These are phyloP conservation scores for Rhopalosiphum maidis DNA, from an alignment of 1,140 invertebrate species.

Conservation along the genomic window DNA sequence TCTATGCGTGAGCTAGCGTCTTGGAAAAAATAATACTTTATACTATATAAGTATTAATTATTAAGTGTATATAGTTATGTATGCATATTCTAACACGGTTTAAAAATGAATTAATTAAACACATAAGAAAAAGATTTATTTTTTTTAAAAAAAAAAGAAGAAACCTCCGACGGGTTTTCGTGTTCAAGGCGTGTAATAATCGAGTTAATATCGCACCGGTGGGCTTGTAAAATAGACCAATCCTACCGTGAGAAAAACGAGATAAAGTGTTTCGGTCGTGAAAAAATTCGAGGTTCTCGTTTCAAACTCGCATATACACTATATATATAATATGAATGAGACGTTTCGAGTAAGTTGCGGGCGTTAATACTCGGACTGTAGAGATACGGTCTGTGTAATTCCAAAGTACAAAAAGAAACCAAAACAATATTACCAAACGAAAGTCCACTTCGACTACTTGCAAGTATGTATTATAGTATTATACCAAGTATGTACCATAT, in stretches of 20 bases:
- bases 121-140: not conserved
- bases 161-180: conserved; percentile 17
- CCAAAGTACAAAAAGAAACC: not conserved
- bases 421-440: not conserved
- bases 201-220: conserved; percentile 47
- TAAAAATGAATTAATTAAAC: not conserved
- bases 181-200: conserved; percentile 46
- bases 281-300: not conserved
- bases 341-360: not conserved
- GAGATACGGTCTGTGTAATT: not conserved
- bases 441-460: not conserved
- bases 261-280: conserved; percentile 30
- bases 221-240: conserved; percentile 37
- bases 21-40: not conserved
- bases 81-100: not conserved
- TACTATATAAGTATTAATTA: not conserved
- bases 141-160: not conserved
- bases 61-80: not conserved
- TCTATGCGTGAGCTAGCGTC: not conserved
- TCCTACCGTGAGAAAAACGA: conserved; percentile 36
- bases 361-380: not conserved
- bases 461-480: not conserved
- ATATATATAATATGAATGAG: not conserved
- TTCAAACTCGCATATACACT: not conserved
- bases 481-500: not conserved